Percentiles rank a stretch among this genome's conserved stretches.
Conservation (phyloP, 2,113 vertebrate genomes). For the Sakesphorus luctuosus region DNA sequence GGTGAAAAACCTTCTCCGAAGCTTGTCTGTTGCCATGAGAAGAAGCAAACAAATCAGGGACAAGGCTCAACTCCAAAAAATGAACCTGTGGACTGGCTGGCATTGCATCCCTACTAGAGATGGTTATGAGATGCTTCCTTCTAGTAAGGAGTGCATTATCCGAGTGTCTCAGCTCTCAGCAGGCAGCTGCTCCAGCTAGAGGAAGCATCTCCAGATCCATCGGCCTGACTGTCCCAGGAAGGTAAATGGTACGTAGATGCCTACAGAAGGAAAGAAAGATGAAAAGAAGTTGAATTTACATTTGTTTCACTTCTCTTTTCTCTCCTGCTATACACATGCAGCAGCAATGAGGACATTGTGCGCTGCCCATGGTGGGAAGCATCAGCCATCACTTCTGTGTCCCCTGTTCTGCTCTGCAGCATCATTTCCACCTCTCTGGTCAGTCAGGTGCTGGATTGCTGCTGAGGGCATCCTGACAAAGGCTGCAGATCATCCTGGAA, state of each 20-base stretch:
- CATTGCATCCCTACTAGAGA: not conserved
- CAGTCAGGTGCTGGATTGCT: not conserved
- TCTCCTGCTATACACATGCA: rapidly evolving
- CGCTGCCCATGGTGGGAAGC: not conserved
- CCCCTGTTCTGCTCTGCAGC: not conserved
- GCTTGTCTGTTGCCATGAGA: conserved; percentile 58
- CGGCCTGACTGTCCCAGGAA: not conserved
- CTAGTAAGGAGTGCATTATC: not conserved
- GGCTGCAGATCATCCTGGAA: not conserved
- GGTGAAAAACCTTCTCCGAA: conserved; percentile 24
- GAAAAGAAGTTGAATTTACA: not conserved
- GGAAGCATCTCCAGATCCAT: not conserved
- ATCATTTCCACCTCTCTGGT: not conserved
- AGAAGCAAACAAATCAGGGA: conserved; percentile 37
- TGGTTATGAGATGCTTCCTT: not conserved
- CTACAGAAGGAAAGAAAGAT: not conserved
- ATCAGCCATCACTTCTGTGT: not conserved
- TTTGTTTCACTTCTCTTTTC: not conserved
- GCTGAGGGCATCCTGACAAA: not conserved
- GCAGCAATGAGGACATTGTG: rapidly evolving
- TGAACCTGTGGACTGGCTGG: not conserved
- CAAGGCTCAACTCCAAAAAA: not conserved
- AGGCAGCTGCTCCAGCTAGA: not conserved
- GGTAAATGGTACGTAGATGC: not conserved
- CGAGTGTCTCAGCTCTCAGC: not conserved